Percentiles rank a stretch among this genome's conserved stretches.
Conservation (phyloP, 2,888 invertebrate genomes). For the Mimumesa dahlbomi region DNA sequence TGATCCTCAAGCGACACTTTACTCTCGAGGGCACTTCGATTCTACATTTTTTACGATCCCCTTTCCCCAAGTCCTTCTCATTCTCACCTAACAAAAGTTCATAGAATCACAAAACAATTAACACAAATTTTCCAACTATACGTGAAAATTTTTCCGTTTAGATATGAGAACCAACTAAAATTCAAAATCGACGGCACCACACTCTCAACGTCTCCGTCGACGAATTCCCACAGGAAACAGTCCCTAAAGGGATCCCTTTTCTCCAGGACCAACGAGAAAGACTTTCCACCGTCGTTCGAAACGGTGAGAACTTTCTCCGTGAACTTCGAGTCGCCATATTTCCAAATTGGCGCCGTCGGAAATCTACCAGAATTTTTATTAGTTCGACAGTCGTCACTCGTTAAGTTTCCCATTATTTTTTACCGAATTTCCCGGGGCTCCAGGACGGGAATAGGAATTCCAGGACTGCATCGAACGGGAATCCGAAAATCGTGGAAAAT, state of each 20-base stretch:
- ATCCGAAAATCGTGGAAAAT: conserved; percentile 49
- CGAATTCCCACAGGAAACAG: conserved; percentile 31
- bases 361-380: conserved; percentile 14
- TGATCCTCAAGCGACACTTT: conserved; percentile 22
- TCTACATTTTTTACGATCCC: neutral
- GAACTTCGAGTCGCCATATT: conserved; percentile 4
- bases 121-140: neutral
- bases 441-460: conserved; percentile 1
- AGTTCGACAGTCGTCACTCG: neutral
- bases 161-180: neutral
- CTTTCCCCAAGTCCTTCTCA: neutral
- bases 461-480: conserved; percentile 37
- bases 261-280: conserved; percentile 20
- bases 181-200: neutral
- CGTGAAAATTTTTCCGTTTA: neutral
- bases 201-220: conserved; percentile 5
- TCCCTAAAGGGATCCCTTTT: conserved; percentile 11
- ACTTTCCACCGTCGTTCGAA: conserved; percentile 24
- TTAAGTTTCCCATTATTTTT: neutral
- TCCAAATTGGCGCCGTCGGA: conserved; percentile 37
- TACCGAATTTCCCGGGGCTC: conserved; percentile 31
- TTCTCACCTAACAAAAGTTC: conserved; percentile 8
- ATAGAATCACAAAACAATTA: no score
- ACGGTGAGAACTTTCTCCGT: conserved; percentile 16
- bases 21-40: conserved; percentile 33